Base-by-base conservation (phyloP, 1,140 invertebrate species). In the Acromyrmex heyeri region DNA sequence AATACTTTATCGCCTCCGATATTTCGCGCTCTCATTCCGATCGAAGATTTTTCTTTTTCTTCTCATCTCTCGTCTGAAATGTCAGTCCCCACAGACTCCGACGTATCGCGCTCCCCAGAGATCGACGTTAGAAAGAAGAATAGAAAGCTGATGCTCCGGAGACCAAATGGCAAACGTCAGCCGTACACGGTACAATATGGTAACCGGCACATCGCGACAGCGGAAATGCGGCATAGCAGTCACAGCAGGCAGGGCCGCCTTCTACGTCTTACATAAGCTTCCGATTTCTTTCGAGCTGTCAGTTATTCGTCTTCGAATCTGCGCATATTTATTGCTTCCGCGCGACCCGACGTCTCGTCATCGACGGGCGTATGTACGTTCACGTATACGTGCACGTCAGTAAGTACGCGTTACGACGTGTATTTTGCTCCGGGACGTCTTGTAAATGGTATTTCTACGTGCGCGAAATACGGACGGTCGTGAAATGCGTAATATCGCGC, bases 191-290 rank as follows among this genome's bases (percentile, higher is more conserved):
- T 67, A n/a, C 75, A 79, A 86, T 78, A 86, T 79, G 76, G 61
- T 79, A 79, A 64, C 50, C 38, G 48, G 53, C 50, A 48, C n/a
- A 21, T 34, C 72, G 50, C n/a, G 16, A 55, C 30, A n/a, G n/a
- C 67, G 59, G 73, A 86, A 86, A 65, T 44, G 38, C 65, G 44
- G 34, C 16, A 55, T 16, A 2, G 48, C 21, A 44, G 8, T 8
- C 16, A 53, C 10, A 24, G 30, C 48, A 50, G 48, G 48, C 48
- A 50, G 48, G 14, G 4, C 8, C 18, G 62, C 7, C 7, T 16
- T 16, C 30, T 12, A 24, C 48, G 5, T 34, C 75, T 79, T 86
- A 79, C 34, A 67, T 69, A 86, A 79, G 64, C 7, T 50, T 50
- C 64, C 76, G 38, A 59, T n/a, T 82, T 70, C 50, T 14, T 21